Evolutionary conservation across 2,113 vertebrate species (phyloP), one percentile per base, ranked within the genome.

Genomic region (Lucifuga dentata): DNA sequence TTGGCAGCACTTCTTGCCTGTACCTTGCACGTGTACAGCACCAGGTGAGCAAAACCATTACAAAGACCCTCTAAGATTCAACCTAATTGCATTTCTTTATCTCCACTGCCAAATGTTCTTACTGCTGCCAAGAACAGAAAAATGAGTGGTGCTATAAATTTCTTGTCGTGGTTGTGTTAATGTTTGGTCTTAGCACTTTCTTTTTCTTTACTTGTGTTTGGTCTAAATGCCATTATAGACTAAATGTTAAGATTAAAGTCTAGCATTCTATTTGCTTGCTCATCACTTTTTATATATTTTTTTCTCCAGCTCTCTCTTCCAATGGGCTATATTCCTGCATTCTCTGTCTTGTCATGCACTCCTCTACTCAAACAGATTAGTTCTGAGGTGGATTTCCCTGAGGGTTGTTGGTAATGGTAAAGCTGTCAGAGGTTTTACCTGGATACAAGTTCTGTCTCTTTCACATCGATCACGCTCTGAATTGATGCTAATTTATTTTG

Each of bases 401-500:
- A 73, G 68, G 73, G 35, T 61, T 80, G 60, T 36, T 23, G 49
- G 44, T 76, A 70, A 69, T 43, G 67, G 66, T 61, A 43, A 62
- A 80, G 46, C 57, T 60, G 58, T 78, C 56, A 71, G 35, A 53
- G 70, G 56, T 65, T 53, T 73, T 52, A 77, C 68, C 57, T 52
- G 53, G 36, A 65, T 21, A 36, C 41, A 9, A 39, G 57, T 64
- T 67, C 68, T 63, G 55, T 35, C 29, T 15, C 8, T 65, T 77
- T 68, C 64, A 19, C 41, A 81, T 68, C 70, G 66, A 80, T 87
- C 59, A 67, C 39, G 60, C 68, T 60, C 48, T 35, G 44, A 64
- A 69, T 64, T 72, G 70, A 70, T 68, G 49, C 77, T 77, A 80
- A 85, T 88, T 83, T 60, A 80, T 83, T 80, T 64, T 38, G 58